Percentiles rank a stretch among this genome's conserved stretches.
These are phyloP conservation scores for Limnephilus lunatus DNA, from an alignment of 2,888 invertebrate genomes.

Conservation along the genomic window DNA sequence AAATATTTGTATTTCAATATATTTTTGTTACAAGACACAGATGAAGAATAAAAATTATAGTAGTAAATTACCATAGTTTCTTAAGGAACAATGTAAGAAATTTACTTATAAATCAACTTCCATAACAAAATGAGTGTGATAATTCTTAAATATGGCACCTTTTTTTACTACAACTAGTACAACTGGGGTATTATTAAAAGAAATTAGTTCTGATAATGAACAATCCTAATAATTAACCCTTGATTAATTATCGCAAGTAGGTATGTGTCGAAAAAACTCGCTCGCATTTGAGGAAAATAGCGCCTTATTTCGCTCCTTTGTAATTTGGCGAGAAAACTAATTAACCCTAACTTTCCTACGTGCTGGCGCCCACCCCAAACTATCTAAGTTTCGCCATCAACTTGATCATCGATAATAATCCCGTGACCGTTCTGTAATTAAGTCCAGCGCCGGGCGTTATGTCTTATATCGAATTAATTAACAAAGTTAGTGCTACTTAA, in stretches of 20 bases:
- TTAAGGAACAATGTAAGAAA: no score
- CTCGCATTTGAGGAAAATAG: slow-evolving; percentile 12
- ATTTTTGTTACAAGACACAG: no score
- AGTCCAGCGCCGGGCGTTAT: slow-evolving; percentile 37
- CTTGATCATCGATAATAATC: slow-evolving; percentile 48
- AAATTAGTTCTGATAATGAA: background rate
- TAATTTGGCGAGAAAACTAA: slow-evolving; percentile 35
- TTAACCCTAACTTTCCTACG: slow-evolving; percentile 39
- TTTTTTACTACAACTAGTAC: background rate
- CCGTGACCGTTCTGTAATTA: slow-evolving; percentile 42
- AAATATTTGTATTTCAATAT: no score
- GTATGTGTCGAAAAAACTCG: background rate
- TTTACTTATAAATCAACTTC: background rate
- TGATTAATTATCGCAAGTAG: background rate
- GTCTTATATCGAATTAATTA: slow-evolving; percentile 58
- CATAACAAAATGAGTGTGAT: background rate
- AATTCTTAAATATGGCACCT: background rate
- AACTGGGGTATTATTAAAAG: background rate
- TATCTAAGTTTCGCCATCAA: slow-evolving; percentile 44
- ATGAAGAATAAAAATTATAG: background rate
- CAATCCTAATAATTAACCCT: background rate
- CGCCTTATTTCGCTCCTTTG: slow-evolving; percentile 26
- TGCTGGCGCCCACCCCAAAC: slow-evolving; percentile 22
- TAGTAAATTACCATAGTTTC: no score
- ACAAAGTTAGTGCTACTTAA: slow-evolving; percentile 40